phyloP scores from a whole-genome alignment of 2,888 invertebrate species.

The Elegia similella region DNA sequence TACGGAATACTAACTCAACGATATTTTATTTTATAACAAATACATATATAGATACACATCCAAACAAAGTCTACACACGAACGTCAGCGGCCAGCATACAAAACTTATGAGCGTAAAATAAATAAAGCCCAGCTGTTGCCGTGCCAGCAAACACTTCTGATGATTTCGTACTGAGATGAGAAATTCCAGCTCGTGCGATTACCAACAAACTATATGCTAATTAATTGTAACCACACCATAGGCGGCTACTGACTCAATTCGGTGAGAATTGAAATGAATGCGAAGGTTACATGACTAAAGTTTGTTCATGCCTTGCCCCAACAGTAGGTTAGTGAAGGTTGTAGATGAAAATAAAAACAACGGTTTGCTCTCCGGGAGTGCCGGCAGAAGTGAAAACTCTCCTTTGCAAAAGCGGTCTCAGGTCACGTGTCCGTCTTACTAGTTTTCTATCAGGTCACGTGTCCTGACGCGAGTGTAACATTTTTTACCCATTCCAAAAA shows the following conservation, averaged over 20 bases:
- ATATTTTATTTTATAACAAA: too few relatives aligned
- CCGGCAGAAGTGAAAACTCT: too few relatives aligned
- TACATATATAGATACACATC: too few relatives aligned
- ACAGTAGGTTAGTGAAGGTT: not conserved
- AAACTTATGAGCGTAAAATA: not conserved
- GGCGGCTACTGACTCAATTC: slow-evolving; percentile 1
- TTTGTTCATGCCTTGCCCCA: not conserved
- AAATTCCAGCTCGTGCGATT: not conserved
- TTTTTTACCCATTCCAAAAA: too few relatives aligned
- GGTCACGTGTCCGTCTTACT: too few relatives aligned
- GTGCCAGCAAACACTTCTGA: not conserved
- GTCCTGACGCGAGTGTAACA: too few relatives aligned
- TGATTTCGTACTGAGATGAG: not conserved
- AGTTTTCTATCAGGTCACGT: too few relatives aligned
- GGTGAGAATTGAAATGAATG: not conserved
- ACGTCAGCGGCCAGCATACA: not conserved
- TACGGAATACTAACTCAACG: too few relatives aligned
- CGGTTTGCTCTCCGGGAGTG: too few relatives aligned
- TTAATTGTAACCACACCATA: not conserved
- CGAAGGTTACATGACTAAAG: not conserved
- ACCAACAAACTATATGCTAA: slow-evolving; percentile 4
- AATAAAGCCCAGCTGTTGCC: not conserved
- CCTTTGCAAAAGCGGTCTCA: too few relatives aligned
- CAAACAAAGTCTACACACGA: too few relatives aligned
- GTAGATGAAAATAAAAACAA: not conserved